phyloP scores from a whole-genome alignment of 2,797 vertebrate genomes.

The Gouania willdenowi region DNA sequence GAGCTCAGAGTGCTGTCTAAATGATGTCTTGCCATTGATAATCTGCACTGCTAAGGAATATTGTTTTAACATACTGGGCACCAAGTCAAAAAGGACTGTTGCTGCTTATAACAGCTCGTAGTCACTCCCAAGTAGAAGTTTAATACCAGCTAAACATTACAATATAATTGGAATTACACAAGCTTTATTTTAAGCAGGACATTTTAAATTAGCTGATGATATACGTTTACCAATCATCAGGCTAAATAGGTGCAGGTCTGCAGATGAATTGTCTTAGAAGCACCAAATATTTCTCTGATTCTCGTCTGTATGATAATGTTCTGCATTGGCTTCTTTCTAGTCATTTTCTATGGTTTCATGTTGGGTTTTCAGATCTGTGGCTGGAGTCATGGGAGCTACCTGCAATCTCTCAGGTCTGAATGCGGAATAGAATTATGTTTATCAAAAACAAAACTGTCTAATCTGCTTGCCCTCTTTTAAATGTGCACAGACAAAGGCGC shows the following conservation, averaged over 20 bases:
- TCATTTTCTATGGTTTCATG: slow-evolving; percentile 36
- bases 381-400: slow-evolving; percentile 37
- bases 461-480: slow-evolving; percentile 48
- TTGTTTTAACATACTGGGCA: no score
- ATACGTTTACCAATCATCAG: no score
- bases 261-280: slow-evolving; percentile 35
- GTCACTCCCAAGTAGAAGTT: no score
- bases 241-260: slow-evolving; percentile 43
- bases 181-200: no score
- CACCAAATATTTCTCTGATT: slow-evolving; percentile 22
- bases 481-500: slow-evolving; percentile 55
- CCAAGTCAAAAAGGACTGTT: no score
- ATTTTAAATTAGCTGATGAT: no score
- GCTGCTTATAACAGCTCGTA: no score
- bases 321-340: slow-evolving; percentile 12
- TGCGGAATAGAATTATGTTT: slow-evolving; percentile 53
- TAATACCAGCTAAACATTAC: no score
- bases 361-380: slow-evolving; percentile 47
- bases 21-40: no score
- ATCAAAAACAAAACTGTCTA: slow-evolving; percentile 63
- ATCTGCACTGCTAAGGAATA: no score
- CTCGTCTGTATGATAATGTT: neutral
- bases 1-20: no score
- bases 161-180: no score
- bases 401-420: slow-evolving; percentile 43